Evolutionary conservation across 2,888 invertebrate species (phyloP).

Genomic region (Xanthorhoe spadicearia): DNA sequence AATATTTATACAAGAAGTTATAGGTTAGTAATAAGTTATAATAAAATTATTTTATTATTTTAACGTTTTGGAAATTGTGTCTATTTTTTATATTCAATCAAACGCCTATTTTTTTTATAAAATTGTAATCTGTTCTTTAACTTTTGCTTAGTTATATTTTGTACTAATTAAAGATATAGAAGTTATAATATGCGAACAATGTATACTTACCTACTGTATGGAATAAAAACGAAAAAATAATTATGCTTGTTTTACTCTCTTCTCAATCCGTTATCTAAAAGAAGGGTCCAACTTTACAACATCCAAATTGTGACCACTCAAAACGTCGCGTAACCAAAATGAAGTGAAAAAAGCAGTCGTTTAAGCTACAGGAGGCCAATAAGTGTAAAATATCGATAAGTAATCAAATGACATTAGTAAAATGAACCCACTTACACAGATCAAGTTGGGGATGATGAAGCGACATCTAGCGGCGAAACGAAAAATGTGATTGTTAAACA

Average conservation of each 20-base stretch:
- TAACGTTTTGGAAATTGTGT: neutral
- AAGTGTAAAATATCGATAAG: too few species aligned
- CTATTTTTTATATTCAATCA: too few species aligned
- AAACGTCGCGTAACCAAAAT: too few species aligned
- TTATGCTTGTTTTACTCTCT: neutral
- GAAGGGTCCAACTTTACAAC: too few species aligned
- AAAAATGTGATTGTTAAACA: neutral
- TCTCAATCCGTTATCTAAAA: too few species aligned
- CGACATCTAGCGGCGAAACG: constrained; percentile 15
- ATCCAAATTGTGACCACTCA: too few species aligned
- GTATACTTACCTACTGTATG: neutral
- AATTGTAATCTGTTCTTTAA: neutral
- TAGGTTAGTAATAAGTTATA: neutral
- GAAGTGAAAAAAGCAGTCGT: too few species aligned
- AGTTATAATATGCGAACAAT: neutral
- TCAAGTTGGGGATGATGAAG: neutral
- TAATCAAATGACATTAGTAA: too few species aligned
- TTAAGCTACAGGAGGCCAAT: too few species aligned
- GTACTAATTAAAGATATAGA: neutral
- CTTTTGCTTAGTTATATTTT: neutral
- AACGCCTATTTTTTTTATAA: neutral
- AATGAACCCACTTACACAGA: neutral
- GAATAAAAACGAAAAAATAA: neutral
- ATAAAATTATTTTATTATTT: neutral
- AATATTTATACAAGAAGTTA: neutral